Percentiles rank a stretch among this genome's conserved stretches.
Evolutionary conservation across 2,797 vertebrate genomes (phyloP).

Genomic region (Falco columbarius): DNA sequence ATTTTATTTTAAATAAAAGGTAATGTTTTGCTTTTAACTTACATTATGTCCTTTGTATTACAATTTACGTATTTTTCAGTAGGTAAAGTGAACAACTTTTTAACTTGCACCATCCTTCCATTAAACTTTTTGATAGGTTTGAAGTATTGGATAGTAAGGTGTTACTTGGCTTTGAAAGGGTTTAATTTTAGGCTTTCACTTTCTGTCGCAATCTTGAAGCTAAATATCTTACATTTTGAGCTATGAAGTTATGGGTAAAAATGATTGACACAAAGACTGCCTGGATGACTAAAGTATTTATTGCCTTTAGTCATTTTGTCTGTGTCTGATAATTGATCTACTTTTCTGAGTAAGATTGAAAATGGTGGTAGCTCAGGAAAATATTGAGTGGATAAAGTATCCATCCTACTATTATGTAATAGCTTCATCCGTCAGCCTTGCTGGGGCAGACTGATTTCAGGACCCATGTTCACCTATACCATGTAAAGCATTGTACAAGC

Average conservation of each 20-base stretch:
- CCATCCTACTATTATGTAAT: neutral
- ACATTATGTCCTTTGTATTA: neutral
- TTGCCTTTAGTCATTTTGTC: neutral
- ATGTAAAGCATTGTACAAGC: neutral
- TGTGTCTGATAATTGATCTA: neutral
- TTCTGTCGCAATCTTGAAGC: neutral
- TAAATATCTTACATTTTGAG: neutral
- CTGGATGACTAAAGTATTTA: neutral
- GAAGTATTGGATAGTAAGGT: neutral
- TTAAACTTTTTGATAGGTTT: neutral
- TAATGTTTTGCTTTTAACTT: neutral
- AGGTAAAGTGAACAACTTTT: neutral
- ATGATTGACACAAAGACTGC: neutral
- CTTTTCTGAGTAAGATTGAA: neutral
- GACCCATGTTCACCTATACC: rapidly evolving
- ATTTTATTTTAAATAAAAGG: neutral
- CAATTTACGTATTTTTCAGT: neutral
- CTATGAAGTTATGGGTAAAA: neutral
- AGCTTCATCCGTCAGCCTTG: neutral
- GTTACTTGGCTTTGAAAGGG: neutral
- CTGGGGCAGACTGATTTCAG: neutral
- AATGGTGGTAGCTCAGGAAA: neutral
- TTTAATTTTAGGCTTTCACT: neutral
- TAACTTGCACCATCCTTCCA: neutral
- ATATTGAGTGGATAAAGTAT: neutral